Evolutionary conservation across 2,113 vertebrate genomes (phyloP).

Genomic region (Pavo muticus): DNA sequence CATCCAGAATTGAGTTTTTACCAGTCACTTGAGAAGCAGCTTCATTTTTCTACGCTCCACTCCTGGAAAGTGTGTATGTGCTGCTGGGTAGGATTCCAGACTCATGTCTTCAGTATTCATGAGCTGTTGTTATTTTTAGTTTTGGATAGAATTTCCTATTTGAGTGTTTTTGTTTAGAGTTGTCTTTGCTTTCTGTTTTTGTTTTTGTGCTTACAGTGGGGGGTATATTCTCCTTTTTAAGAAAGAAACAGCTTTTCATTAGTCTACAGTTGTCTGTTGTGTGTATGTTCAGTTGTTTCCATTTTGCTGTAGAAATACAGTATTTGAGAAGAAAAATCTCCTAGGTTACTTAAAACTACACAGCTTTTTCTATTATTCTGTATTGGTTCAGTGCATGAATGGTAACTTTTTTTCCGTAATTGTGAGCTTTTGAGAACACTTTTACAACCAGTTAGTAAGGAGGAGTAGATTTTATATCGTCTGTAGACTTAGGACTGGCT

Average conservation of each 20-base stretch:
- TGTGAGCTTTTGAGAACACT: neutral
- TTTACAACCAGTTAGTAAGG: neutral
- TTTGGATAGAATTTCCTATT: neutral
- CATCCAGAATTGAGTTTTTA: neutral
- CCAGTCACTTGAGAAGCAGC: neutral
- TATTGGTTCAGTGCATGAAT: neutral
- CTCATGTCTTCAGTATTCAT: neutral
- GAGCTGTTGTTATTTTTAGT: neutral
- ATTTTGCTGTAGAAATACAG: neutral
- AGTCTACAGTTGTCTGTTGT: neutral
- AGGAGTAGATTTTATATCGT: neutral
- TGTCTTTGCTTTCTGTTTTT: neutral
- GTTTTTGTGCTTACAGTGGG: neutral
- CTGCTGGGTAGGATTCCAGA: neutral
- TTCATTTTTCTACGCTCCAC: neutral
- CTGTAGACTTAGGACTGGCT: neutral
- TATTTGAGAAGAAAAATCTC: neutral
- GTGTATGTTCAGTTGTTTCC: neutral
- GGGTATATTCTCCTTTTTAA: neutral
- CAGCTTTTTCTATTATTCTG: neutral
- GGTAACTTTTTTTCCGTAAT: neutral
- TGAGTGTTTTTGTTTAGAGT: neutral
- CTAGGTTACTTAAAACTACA: neutral
- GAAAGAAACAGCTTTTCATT: neutral
- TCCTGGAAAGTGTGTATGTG: neutral